phyloP scores from a whole-genome alignment of 2,113 vertebrate species.

The Datnioides undecimradiatus region DNA sequence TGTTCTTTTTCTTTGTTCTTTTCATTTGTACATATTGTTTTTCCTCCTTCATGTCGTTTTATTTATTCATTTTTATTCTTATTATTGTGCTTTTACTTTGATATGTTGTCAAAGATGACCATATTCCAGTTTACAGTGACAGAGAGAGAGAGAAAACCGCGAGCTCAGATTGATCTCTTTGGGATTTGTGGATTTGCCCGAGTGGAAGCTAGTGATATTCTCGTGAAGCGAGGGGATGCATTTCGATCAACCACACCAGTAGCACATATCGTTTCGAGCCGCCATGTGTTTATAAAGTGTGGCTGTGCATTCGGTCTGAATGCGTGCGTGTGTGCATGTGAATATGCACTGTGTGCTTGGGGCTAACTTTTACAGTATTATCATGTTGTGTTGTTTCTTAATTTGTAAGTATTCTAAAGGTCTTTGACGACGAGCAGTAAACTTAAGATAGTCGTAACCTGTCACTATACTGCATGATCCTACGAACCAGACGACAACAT shows the following conservation, averaged over 20 bases:
- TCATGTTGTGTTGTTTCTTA: constrained; percentile 75
- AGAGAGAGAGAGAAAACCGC: constrained; percentile 35
- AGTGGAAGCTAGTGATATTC: background rate
- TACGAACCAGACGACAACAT: constrained; percentile 15
- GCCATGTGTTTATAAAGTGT: constrained; percentile 63
- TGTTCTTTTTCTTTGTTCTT: constrained; percentile 45
- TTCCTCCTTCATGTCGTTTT: constrained; percentile 62
- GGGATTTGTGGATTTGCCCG: constrained; percentile 16
- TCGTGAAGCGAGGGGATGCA: constrained; percentile 51
- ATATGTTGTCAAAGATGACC: constrained; percentile 40
- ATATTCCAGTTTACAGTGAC: constrained; percentile 60
- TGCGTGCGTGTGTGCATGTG: constrained; percentile 63
- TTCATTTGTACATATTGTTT: constrained; percentile 71
- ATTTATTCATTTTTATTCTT: constrained; percentile 70
- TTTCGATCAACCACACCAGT: constrained; percentile 71
- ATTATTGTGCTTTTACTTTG: constrained; percentile 59
- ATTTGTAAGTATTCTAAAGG: constrained; percentile 75
- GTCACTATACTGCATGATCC: constrained; percentile 77
- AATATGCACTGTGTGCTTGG: constrained; percentile 61
- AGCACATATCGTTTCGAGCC: constrained; percentile 76
- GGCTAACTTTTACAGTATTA: constrained; percentile 81
- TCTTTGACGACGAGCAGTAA: constrained; percentile 63
- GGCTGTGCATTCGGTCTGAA: constrained; percentile 60
- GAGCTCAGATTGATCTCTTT: background rate
- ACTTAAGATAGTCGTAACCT: constrained; percentile 65